Evolutionary conservation across 2,797 vertebrate species (phyloP), one percentile per base, ranked within the genome.

Genomic region (Zalophus californianus): DNA sequence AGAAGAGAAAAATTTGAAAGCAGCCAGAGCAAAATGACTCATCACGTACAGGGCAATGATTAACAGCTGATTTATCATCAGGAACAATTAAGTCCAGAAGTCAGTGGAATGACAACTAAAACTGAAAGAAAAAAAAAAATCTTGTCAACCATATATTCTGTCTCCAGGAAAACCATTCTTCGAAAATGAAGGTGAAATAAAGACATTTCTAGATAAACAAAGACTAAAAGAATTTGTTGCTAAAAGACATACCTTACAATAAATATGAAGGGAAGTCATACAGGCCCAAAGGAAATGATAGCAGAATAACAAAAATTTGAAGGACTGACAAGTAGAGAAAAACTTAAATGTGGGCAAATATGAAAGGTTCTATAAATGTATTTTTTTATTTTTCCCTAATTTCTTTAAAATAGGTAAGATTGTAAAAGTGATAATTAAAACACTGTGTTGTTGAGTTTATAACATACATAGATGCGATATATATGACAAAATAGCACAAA

Each of bases 161-260:
- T 70, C 54, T 78, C 70, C 54, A 90, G 44, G 29, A 89, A 72
- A 91, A 75, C 1, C 0, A 38, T 77, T 35, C 23, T 93, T 95
- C 64, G 35, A 56, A 93, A 88, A 29, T 16, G 20, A 89, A 87
- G 35, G 8, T 68, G 66, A 96, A 94, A 73, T 96, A 88, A 92
- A 93, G 41, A 68, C 10, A 89, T 86, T 91, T 89, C 14, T 68
- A 95, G 35, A 77, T 89, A 88, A 96, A 78, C 38, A 84, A 89
- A 85, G 16, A 91, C 35, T 82, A 20, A 85, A 93, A 75, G 2
- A 75, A 80, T 44, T n/a, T 58, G 21, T 90, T 93, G 29, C 56
- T 87, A 41, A 52, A 56, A 93, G 50, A 56, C 23, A 78, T 79
- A 12, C 35, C 7, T 88, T 80, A 73, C 7, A 88, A 66, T 66